Base-by-base conservation (phyloP, 2,888 invertebrate species). In the Plemyria rubiginata region DNA sequence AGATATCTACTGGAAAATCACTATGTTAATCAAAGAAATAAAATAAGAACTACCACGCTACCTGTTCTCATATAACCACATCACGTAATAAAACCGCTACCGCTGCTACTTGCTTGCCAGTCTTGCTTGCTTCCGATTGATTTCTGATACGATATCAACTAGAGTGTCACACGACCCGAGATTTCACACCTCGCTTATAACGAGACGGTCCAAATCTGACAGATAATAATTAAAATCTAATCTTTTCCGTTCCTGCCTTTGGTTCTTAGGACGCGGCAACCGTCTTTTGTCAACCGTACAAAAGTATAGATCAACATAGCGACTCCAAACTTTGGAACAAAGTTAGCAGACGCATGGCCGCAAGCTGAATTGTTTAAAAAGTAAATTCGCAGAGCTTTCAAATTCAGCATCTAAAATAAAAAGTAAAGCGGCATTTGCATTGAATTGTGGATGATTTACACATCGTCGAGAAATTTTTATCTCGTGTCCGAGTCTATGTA, bases 161-260 rank as follows among this genome's bases (percentile, higher is more conserved):
- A 55, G 36, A 55, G 52, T 61, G 67, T 70, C 65, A 68, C 66
- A 51, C 55, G 62, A 68, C 52, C 62, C 60, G 36, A 29, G 11
- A 40, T 59, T 71, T 70, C 67, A 70, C 71, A 70, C 62, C 58
- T 65, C 45, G 48, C 29, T 55, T 59, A 51, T 63, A 65, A 64
- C 58, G 55, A 62, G 67, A 61, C 54, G 57, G 51, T 58, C 49
- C 54, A 62, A 61, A 61, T 53, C 29, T 32, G 40, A 62, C 53
- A 65, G 61, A 66, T 64, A 69, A 70, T 71, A 71, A 66, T 69
- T 67, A 72, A 66, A 70, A 62, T 64, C 66, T 69, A 66, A 69
- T 70, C 66, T 66, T 49, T 53, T 43, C 16, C 36, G 36, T 38
- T 11, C 32, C 9, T 45, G 12, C n/a, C 5, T 12, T 28, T 4